A percentile compares a stretch with the other conserved stretches of the same genome.
Evolutionary conservation across 2,113 vertebrate species (phyloP).

Genomic region (Callipepla californica): DNA sequence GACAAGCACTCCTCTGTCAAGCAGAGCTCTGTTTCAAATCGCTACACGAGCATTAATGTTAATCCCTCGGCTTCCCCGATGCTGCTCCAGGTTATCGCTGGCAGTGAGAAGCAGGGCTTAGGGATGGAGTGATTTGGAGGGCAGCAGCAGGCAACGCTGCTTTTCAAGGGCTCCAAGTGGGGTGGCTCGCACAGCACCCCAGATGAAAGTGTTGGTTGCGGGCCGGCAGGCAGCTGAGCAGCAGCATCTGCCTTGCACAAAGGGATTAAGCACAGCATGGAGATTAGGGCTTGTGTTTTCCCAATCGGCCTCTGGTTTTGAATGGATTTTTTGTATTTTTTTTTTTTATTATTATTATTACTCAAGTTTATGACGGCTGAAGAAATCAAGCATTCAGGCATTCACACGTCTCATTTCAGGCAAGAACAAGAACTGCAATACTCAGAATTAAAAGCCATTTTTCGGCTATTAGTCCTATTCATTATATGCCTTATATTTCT

Average conservation of each 20-base stretch:
- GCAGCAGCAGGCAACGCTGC: neutral
- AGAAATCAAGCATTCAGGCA: neutral
- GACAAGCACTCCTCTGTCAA: neutral
- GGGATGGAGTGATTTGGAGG: neutral
- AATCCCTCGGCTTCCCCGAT: conserved; percentile 9
- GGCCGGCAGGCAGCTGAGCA: neutral
- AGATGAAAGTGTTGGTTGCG: accelerated
- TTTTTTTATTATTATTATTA: neutral
- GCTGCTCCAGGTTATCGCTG: neutral
- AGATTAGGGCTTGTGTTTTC: neutral
- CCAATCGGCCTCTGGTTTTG: neutral
- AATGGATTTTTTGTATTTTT: neutral
- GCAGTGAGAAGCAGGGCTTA: neutral
- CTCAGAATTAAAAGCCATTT: neutral
- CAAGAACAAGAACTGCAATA: neutral
- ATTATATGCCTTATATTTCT: neutral
- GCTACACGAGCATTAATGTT: neutral
- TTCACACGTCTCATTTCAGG: neutral
- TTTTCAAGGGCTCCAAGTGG: neutral
- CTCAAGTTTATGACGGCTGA: neutral
- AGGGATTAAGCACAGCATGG: neutral
- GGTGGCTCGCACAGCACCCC: neutral
- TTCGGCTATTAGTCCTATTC: neutral
- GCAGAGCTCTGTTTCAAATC: neutral
- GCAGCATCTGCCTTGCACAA: neutral